Conservation (phyloP, 2,797 vertebrate genomes). For the Orientallactaga sibirica region DNA sequence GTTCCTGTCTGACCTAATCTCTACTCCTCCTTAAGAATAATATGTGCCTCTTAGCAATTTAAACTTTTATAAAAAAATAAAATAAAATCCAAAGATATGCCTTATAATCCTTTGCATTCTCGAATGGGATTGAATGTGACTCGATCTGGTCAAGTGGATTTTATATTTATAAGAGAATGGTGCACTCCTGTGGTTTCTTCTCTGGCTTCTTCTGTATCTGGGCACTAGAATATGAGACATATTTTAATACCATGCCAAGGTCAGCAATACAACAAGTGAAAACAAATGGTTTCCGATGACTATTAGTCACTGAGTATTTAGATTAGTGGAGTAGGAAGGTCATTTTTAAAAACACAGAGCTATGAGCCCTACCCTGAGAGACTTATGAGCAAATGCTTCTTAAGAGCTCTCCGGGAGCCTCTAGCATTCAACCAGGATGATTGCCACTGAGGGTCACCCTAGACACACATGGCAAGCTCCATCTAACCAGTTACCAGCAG, state of each 20-base stretch:
- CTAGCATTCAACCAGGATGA: background rate
- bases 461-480: background rate
- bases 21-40: slow-evolving; percentile 34
- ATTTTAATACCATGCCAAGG: background rate
- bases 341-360: background rate
- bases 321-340: background rate
- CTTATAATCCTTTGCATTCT: slow-evolving; percentile 28
- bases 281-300: background rate
- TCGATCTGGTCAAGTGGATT: background rate
- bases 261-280: slow-evolving; percentile 8
- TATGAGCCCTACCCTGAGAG: background rate
- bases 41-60: background rate
- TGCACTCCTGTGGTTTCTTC: background rate
- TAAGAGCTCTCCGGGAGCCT: background rate
- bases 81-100: background rate
- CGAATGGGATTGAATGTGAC: background rate
- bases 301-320: slow-evolving; percentile 6
- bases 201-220: background rate
- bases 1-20: background rate
- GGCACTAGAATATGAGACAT: background rate
- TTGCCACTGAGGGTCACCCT: background rate
- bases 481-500: background rate
- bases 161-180: background rate
- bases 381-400: background rate
- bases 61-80: background rate